These are phyloP conservation scores for Pristionchus arcanus DNA, from an alignment of 2,888 invertebrate genomes.

Conservation along the genomic window DNA sequence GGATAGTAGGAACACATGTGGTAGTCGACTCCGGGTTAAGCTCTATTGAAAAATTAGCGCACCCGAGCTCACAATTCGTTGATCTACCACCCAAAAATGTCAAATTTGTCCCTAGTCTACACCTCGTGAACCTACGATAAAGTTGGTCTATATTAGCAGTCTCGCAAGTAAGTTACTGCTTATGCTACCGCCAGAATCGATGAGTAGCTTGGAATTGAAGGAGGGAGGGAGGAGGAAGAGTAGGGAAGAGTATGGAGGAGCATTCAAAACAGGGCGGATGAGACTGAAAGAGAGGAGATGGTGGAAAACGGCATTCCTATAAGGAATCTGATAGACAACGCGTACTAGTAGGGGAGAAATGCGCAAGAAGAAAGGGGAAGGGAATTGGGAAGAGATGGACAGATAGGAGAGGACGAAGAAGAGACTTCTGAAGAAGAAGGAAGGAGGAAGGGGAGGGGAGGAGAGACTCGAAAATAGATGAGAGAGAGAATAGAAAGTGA, in stretches of 20 bases:
- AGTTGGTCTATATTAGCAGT: background rate
- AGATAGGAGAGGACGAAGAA: slow-evolving; percentile 9
- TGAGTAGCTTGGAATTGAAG: background rate
- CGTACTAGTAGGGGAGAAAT: slow-evolving; percentile 18
- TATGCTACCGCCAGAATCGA: slow-evolving; percentile 11
- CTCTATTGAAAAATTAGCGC: background rate
- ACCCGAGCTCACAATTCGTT: background rate
- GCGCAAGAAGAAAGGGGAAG: background rate
- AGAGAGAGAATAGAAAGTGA: slow-evolving; percentile 44
- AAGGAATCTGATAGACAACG: background rate
- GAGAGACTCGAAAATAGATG: slow-evolving; percentile 35
- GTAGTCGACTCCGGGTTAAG: background rate
- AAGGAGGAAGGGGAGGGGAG: background rate
- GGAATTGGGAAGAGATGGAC: slow-evolving; percentile 43
- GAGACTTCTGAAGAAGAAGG: slow-evolving; percentile 21
- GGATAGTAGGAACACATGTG: background rate
- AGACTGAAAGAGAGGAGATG: background rate
- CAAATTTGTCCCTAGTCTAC: background rate
- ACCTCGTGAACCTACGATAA: background rate
- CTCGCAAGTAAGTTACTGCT: background rate
- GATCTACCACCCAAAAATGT: too few species aligned
- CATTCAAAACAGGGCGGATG: background rate
- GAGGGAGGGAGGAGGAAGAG: background rate
- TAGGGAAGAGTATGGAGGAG: background rate
- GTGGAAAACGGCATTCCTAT: background rate